A percentile compares a stretch with the other conserved stretches of the same genome.
Evolutionary conservation across 37 sponge, comb jelly and placozoan genomes (phyloP).

Genomic region (Chondrilla cf. caribensis): DNA sequence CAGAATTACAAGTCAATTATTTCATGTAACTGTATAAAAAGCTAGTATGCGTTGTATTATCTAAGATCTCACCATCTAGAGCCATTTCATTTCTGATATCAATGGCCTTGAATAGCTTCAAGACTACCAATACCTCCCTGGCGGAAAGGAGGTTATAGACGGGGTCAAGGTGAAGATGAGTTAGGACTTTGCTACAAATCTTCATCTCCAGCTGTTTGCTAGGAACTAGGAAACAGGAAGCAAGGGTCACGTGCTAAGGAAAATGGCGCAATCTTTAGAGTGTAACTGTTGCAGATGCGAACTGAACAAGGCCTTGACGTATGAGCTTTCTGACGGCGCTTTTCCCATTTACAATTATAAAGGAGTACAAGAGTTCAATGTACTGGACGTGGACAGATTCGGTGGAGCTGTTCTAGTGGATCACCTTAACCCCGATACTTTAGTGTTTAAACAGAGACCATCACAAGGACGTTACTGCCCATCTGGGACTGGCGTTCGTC

Average conservation of each 20-base stretch:
- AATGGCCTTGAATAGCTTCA: slow-evolving; percentile 67
- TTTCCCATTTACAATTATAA: not conserved
- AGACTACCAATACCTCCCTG: slow-evolving; percentile 52
- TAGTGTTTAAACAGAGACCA: slow-evolving; percentile 1
- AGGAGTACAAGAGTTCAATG: slow-evolving; percentile 6
- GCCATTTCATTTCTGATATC: slow-evolving; percentile 83
- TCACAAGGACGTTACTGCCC: not conserved
- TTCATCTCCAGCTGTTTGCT: slow-evolving; percentile 34
- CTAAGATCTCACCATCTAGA: slow-evolving; percentile 60
- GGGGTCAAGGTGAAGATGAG: slow-evolving; percentile 71
- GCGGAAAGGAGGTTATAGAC: slow-evolving; percentile 75
- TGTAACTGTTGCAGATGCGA: not conserved
- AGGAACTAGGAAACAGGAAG: not conserved
- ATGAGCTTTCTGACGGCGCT: not conserved
- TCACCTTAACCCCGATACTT: not conserved
- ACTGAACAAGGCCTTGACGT: not conserved
- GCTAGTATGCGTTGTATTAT: not conserved
- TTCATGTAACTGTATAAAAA: not conserved
- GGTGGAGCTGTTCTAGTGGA: not conserved
- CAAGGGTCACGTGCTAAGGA: not conserved
- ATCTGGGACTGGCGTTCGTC: too few relatives aligned
- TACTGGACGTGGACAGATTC: not conserved
- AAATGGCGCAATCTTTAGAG: not conserved
- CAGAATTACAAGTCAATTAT: too few relatives aligned
- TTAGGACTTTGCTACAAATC: slow-evolving; percentile 53